Evolutionary conservation across 2,113 vertebrate genomes (phyloP).

Genomic region (Siphamia tubifer): DNA sequence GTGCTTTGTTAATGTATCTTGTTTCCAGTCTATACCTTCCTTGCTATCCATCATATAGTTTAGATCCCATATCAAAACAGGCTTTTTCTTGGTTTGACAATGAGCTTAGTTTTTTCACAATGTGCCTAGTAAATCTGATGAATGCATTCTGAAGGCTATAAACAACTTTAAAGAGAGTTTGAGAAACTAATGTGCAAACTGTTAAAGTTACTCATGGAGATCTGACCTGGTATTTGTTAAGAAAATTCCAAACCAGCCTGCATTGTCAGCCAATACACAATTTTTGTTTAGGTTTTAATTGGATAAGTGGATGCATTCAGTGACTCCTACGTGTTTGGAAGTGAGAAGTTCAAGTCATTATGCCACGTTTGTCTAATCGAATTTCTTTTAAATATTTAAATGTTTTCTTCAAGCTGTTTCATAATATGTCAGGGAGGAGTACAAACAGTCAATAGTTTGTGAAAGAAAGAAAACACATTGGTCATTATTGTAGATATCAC

Average conservation of each 20-base stretch:
- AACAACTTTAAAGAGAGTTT: constrained; percentile 28
- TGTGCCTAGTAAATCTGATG: constrained; percentile 25
- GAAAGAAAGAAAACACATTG: background rate
- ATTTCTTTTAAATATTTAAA: background rate
- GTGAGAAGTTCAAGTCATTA: too few relatives aligned
- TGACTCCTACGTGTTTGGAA: too few relatives aligned
- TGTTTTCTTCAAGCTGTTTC: background rate
- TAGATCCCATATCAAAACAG: constrained; percentile 7
- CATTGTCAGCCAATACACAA: background rate
- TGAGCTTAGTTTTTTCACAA: constrained; percentile 15
- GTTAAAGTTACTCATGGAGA: constrained; percentile 13
- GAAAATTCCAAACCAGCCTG: constrained; percentile 34
- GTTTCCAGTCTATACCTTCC: background rate
- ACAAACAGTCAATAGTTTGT: background rate
- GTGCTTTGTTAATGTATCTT: background rate
- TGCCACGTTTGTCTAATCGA: too few relatives aligned
- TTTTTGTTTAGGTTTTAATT: background rate
- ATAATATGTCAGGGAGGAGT: background rate
- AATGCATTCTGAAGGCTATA: constrained; percentile 28
- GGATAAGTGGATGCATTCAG: too few relatives aligned
- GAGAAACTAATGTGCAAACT: constrained; percentile 19
- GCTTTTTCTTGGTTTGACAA: constrained; percentile 30
- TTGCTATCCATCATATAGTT: constrained; percentile 1
- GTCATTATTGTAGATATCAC: too few relatives aligned
- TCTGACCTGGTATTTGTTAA: constrained; percentile 31